phyloP scores from a whole-genome alignment of 64 coral and sea anemone genomes.

The Actinia tenebrosa region DNA sequence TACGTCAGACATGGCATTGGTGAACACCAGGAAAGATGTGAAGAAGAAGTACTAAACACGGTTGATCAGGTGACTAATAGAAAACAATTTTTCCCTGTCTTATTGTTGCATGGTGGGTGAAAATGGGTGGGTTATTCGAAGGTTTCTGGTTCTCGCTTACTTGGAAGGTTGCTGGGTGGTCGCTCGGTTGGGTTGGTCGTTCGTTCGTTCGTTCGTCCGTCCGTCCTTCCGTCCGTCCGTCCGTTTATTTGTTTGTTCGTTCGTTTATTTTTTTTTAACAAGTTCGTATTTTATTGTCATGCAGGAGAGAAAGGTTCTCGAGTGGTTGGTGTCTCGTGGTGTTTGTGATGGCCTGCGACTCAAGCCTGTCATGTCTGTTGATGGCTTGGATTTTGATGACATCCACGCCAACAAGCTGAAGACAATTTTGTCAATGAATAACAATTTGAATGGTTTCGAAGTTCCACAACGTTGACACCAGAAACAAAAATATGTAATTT shows the following conservation, averaged over 20 bases:
- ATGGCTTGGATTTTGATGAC: slow-evolving; percentile 69
- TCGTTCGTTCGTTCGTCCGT: too few relatives aligned
- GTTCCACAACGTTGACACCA: too few relatives aligned
- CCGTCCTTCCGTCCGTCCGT: too few relatives aligned
- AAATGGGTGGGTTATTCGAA: too few relatives aligned
- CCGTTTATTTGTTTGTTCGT: too few relatives aligned
- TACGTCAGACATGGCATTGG: slow-evolving; percentile 58
- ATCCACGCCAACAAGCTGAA: slow-evolving; percentile 60
- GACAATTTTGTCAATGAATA: background rate
- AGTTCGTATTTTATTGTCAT: background rate
- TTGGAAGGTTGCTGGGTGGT: too few relatives aligned
- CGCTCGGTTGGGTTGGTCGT: too few relatives aligned
- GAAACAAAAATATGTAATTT: too few relatives aligned
- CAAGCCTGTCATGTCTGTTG: slow-evolving; percentile 62
- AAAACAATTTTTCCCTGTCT: too few relatives aligned
- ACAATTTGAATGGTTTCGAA: background rate
- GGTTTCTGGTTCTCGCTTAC: too few relatives aligned
- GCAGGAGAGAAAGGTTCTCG: slow-evolving; percentile 69
- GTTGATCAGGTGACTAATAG: slow-evolving; percentile 47
- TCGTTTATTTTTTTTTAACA: background rate
- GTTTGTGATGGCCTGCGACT: slow-evolving; percentile 57
- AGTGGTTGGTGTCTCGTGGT: slow-evolving; percentile 43
- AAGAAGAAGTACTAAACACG: slow-evolving; percentile 49
- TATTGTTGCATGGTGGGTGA: too few relatives aligned
- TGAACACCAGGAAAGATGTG: background rate